phyloP scores from a whole-genome alignment of 2,888 invertebrate genomes.

The Eupithecia tripunctaria region DNA sequence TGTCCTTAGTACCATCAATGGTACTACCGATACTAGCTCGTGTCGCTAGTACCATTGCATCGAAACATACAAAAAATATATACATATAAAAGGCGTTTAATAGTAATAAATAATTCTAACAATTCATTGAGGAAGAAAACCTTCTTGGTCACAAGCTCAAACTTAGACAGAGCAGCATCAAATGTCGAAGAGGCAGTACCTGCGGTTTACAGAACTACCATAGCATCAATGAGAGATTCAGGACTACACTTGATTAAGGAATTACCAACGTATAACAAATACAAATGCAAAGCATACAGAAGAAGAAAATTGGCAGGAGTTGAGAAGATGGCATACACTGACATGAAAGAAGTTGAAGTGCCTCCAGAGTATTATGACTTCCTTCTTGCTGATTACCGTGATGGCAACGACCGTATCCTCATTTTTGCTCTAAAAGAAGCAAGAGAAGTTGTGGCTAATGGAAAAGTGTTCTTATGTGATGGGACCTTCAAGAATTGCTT shows the following conservation, averaged over 20 bases:
- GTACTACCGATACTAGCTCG: too few species aligned
- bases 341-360: background rate
- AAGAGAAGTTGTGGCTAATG: conserved; percentile 1
- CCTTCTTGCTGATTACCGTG: conserved; percentile 1
- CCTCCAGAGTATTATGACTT: conserved; percentile 3
- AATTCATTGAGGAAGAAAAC: too few species aligned
- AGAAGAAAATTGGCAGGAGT: too few species aligned
- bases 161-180: background rate
- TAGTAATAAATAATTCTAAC: too few species aligned
- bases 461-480: conserved; percentile 1
- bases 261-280: background rate
- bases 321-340: background rate
- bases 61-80: too few species aligned
- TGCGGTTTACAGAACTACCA: background rate
- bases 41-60: too few species aligned
- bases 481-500: background rate
- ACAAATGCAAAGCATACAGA: background rate
- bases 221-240: background rate
- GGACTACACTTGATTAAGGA: background rate
- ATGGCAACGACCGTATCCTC: conserved; percentile 1
- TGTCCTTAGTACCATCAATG: too few species aligned
- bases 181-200: background rate
- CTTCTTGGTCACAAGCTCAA: background rate
- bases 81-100: too few species aligned
- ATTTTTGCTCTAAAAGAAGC: conserved; percentile 3